phyloP scores from a whole-genome alignment of 2,113 vertebrate species.

The human region DNA sequence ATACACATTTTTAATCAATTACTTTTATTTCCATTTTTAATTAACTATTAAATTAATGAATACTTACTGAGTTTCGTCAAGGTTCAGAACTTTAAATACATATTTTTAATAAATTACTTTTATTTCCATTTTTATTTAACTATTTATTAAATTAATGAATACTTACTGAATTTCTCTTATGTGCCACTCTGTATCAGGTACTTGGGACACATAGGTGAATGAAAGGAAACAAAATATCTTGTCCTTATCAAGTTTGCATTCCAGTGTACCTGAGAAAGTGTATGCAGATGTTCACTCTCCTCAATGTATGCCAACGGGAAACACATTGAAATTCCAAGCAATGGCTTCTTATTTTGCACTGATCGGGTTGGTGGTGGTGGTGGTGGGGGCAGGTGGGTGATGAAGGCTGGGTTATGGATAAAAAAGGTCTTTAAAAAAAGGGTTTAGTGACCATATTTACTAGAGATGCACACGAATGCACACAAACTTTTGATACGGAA shows the following conservation, averaged over 20 bases:
- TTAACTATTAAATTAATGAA: background rate
- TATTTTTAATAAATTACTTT: background rate
- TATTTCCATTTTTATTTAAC: background rate
- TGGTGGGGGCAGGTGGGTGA: background rate
- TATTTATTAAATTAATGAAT: background rate
- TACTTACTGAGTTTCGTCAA: background rate
- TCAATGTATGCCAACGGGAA: background rate
- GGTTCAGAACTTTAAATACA: background rate
- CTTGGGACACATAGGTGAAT: background rate
- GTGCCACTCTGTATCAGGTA: background rate
- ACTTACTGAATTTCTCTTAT: background rate
- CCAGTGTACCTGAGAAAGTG: background rate
- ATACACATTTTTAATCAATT: background rate
- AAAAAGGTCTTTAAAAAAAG: background rate
- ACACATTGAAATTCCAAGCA: background rate
- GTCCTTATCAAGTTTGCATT: background rate
- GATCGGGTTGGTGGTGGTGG: fast-evolving
- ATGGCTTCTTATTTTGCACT: background rate
- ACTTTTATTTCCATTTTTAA: background rate
- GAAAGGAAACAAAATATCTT: background rate
- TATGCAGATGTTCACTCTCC: background rate
- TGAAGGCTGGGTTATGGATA: background rate
- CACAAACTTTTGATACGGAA: no score
- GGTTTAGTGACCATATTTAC: background rate
- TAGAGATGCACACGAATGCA: background rate